phyloP scores from a whole-genome alignment of 2,797 vertebrate genomes.

The Peromyscus eremicus region DNA sequence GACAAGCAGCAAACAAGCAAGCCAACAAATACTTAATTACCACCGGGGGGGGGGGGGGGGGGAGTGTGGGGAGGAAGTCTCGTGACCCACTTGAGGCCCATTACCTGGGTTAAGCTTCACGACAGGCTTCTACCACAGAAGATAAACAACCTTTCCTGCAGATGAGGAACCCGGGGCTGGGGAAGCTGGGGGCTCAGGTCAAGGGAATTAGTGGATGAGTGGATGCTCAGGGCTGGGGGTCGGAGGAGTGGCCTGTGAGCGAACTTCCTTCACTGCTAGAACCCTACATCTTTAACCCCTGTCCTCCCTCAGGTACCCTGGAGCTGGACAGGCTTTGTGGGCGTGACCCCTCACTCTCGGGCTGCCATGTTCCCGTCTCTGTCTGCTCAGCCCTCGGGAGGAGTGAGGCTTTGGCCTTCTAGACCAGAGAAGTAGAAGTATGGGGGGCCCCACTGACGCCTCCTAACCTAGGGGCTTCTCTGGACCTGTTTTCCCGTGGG shows the following conservation, averaged over 20 bases:
- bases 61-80: constrained; percentile 25
- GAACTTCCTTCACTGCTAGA: constrained; percentile 18
- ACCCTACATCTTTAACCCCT: background rate
- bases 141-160: background rate
- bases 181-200: background rate
- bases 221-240: background rate
- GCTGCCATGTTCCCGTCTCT: background rate
- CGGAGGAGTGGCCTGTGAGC: constrained; percentile 32
- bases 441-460: background rate
- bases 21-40: constrained; percentile 60
- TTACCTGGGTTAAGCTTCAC: background rate
- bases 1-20: background rate
- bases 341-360: background rate
- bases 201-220: background rate
- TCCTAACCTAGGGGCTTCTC: background rate
- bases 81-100: background rate
- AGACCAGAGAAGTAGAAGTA: background rate
- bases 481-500: background rate
- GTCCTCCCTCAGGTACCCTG: background rate
- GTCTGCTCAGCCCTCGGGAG: background rate
- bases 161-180: constrained; percentile 45
- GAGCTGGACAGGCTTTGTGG: background rate
- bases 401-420: background rate
- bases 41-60: background rate
- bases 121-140: background rate